These are phyloP conservation scores for Caradrina clavipalpis DNA, from an alignment of 2,888 invertebrate genomes.

Conservation along the genomic window DNA sequence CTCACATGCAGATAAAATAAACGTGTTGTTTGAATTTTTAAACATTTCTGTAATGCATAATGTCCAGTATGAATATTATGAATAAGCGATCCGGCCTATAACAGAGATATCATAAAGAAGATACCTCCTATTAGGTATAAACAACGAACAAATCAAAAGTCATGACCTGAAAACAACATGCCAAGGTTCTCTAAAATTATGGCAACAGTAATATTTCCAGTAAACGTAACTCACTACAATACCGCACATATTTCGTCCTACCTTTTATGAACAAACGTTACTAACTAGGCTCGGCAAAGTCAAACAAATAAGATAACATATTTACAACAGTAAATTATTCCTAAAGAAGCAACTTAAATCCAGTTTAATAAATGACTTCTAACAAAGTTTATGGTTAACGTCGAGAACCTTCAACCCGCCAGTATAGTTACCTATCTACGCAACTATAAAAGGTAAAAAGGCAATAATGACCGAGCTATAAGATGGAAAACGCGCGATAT, in stretches of 20 bases:
- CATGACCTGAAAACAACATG: conserved; percentile 21
- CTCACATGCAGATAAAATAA: conserved; percentile 63
- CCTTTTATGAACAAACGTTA: conserved; percentile 28
- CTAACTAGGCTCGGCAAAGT: conserved; percentile 27
- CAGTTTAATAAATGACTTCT: conserved; percentile 55
- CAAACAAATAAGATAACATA: conserved; percentile 48
- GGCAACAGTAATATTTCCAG: conserved; percentile 20
- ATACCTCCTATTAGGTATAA: not conserved
- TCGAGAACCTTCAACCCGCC: conserved; percentile 57
- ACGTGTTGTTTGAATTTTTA: conserved; percentile 64
- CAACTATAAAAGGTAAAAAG: conserved; percentile 64
- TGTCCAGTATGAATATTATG: conserved; percentile 18
- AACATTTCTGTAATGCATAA: conserved; percentile 58
- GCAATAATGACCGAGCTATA: conserved; percentile 58
- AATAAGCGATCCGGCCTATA: conserved; percentile 3
- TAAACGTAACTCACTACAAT: conserved; percentile 9
- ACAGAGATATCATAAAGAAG: conserved; percentile 1
- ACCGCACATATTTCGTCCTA: conserved; percentile 25
- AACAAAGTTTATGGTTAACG: conserved; percentile 54
- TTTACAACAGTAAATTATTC: conserved; percentile 47
- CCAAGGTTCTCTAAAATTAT: conserved; percentile 32
- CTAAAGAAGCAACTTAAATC: conserved; percentile 55
- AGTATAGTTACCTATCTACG: conserved; percentile 60
- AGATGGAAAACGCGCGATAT: conserved; percentile 67
- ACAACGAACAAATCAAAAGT: not conserved